phyloP scores from a whole-genome alignment of 1,140 invertebrate genomes.

The Drosophila bocqueti region DNA sequence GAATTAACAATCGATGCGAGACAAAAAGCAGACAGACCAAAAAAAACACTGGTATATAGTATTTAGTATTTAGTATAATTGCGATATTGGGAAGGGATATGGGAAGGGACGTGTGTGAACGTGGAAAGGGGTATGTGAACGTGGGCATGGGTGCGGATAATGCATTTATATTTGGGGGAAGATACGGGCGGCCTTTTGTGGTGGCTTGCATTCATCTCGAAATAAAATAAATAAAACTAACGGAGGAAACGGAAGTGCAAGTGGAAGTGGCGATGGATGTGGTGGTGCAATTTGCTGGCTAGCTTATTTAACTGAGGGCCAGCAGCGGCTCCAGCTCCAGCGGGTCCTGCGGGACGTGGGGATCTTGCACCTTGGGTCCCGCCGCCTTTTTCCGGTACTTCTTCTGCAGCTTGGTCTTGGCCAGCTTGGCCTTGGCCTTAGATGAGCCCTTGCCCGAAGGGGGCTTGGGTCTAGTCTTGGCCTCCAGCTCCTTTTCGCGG shows the following conservation, averaged over 20 bases:
- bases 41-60: constrained; percentile 24
- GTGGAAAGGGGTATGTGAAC: not conserved
- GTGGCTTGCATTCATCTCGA: constrained; percentile 41
- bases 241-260: constrained; percentile 26
- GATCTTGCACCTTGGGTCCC: constrained; percentile 80
- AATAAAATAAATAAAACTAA: constrained; percentile 61
- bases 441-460: constrained; percentile 86
- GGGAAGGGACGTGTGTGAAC: not conserved
- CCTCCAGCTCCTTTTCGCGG: constrained; percentile 86
- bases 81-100: constrained; percentile 9
- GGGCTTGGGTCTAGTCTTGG: constrained; percentile 9
- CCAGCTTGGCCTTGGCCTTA: constrained; percentile 88
- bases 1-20: constrained; percentile 49
- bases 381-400: constrained; percentile 87
- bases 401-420: constrained; percentile 87
- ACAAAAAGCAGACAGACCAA: constrained; percentile 49
- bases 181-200: not conserved
- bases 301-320: constrained; percentile 87
- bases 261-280: constrained; percentile 10
- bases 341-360: constrained; percentile 34
- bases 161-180: not conserved
- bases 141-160: not conserved
- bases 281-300: not conserved
- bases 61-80: constrained; percentile 14
- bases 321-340: constrained; percentile 87